Evolutionary conservation across 2,888 invertebrate genomes (phyloP), one percentile per base, ranked within the genome.

Genomic region (Drosophila falleni): DNA sequence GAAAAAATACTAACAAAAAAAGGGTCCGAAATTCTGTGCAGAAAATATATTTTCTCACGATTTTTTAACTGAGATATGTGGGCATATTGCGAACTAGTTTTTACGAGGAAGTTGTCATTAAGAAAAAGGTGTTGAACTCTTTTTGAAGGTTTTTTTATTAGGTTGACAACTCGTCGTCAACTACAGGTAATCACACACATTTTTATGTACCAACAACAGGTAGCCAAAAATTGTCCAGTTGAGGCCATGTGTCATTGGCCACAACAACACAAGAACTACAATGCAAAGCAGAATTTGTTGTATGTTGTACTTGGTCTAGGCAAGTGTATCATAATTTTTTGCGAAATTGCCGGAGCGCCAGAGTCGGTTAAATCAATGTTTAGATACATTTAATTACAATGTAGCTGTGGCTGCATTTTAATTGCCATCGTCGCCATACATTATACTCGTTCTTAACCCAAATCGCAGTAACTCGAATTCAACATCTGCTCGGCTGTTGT

Each of bases 401-500:
- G 74, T 47, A 46, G 71, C 69, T 62, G 39, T 75, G 58, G 83
- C 83, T 84, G 81, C 74, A 71, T 71, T 84, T 87, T 87, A 86
- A 86, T 86, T 89, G 81, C 73, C 73, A 47, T 63, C 64, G 78
- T 73, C 51, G 70, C 66, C 75, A 69, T 71, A 71, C 71, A 90
- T 87, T 87, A 83, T 81, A 78, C 85, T 89, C 84, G 91, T 89
- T 91, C 91, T 91, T 91, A 91, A 91, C 91, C 91, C 84, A 90
- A 91, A 91, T 91, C 90, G 74, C 63, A 60, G 33, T 42, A 53
- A 58, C 72, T 68, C 64, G 26, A 50, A 16, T 8, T 64, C 58
- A 73, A 56, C 69, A 73, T 71, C 71, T 71, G 75, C 73, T 71
- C 58, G 35, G 35, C 39, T 63, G 64, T 61, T 62, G 77, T 50